phyloP scores from a whole-genome alignment of 1,140 invertebrate species.

The Galleria mellonella region DNA sequence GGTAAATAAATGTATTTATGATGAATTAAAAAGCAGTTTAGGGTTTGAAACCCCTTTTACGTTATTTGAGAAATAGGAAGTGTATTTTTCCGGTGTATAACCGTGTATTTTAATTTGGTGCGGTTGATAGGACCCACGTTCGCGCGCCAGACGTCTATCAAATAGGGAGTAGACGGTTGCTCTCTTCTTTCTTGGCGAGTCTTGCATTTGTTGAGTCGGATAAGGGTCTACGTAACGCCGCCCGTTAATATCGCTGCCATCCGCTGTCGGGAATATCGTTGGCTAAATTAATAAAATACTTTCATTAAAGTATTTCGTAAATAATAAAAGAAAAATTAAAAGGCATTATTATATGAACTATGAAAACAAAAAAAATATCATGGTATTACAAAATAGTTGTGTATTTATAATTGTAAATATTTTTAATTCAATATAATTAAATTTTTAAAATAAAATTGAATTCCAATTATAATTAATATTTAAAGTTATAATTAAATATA shows the following conservation, averaged over 20 bases:
- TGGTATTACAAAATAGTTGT: no score
- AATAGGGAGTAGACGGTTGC: slow-evolving; percentile 43
- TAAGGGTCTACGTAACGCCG: slow-evolving; percentile 60
- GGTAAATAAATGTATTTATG: slow-evolving; percentile 10
- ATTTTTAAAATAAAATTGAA: no score
- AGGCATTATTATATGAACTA: no score
- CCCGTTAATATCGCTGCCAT: slow-evolving; percentile 63
- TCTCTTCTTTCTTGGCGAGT: slow-evolving; percentile 55
- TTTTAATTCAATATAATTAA: no score
- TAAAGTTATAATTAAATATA: no score
- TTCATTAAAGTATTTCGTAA: background rate
- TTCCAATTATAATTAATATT: no score
- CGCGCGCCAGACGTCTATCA: slow-evolving; percentile 19
- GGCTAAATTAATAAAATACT: slow-evolving; percentile 57
- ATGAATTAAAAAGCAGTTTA: slow-evolving; percentile 32
- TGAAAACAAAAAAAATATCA: no score
- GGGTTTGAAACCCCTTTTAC: slow-evolving; percentile 24
- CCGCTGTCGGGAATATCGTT: slow-evolving; percentile 67
- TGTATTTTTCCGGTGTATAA: slow-evolving; percentile 57
- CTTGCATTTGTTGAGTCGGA: slow-evolving; percentile 56
- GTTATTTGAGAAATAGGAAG: slow-evolving; percentile 50
- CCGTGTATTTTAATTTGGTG: slow-evolving; percentile 47
- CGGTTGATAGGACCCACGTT: slow-evolving; percentile 21
- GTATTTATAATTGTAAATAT: no score
- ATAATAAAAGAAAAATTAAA: no score